Conservation (phyloP, 2,113 vertebrate species). For the Xerus inauris region DNA sequence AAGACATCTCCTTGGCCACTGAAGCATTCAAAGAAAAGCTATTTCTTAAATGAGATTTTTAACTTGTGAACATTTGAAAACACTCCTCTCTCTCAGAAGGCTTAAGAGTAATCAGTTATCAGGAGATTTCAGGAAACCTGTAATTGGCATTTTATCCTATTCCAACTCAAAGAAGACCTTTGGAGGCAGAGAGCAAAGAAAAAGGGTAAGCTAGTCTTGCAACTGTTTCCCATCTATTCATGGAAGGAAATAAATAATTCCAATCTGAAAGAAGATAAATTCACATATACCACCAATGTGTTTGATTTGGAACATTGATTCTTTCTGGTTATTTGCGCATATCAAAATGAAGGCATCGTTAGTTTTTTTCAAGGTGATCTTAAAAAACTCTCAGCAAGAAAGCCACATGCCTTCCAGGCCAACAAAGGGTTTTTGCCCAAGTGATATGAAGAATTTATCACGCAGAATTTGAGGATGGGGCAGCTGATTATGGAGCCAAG, state of each 20-base stretch:
- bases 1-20: constrained; percentile 14
- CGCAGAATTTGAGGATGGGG: neutral
- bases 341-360: neutral
- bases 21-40: constrained; percentile 35
- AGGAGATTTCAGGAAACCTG: constrained; percentile 59
- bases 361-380: constrained; percentile 9
- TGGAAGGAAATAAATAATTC: constrained; percentile 1
- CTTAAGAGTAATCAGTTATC: constrained; percentile 52
- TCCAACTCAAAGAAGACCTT: constrained; percentile 31
- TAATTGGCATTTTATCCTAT: constrained; percentile 53
- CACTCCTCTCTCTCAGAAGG: neutral
- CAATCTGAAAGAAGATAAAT: constrained; percentile 36
- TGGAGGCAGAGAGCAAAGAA: neutral
- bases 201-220: neutral
- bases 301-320: neutral
- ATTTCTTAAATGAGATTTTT: constrained; percentile 66
- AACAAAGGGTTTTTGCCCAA: neutral
- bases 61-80: constrained; percentile 47
- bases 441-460: neutral
- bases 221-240: neutral
- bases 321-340: neutral
- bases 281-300: neutral
- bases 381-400: neutral
- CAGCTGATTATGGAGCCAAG: neutral
- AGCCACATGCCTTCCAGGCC: fast-evolving